Conservation (phyloP, 2,113 vertebrate genomes). For the Hippoglossus stenolepis region DNA sequence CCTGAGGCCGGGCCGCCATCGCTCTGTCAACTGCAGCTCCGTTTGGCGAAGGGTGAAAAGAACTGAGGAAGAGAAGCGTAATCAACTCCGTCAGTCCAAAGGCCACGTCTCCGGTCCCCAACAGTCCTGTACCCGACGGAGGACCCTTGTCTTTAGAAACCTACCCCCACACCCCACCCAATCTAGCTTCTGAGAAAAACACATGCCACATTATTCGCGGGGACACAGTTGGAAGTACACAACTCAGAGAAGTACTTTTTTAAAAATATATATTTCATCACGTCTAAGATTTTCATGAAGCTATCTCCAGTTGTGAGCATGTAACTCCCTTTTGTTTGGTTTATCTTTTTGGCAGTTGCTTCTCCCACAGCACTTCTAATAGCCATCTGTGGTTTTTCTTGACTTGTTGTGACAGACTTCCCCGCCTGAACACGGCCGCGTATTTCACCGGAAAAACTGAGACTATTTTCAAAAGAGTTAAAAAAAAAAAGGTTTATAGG, state of each 20-base stretch:
- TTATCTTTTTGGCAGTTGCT: conserved; percentile 23
- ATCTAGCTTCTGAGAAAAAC: background rate
- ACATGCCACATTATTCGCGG: background rate
- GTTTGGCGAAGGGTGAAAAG: conserved; percentile 62
- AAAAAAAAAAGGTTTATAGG: background rate
- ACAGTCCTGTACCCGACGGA: conserved; percentile 16
- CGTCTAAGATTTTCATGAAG: conserved; percentile 1
- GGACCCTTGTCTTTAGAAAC: conserved; percentile 25
- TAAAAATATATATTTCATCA: background rate
- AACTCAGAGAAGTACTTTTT: background rate
- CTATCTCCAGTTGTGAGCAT: background rate
- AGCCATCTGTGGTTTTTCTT: background rate
- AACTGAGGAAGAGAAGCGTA: conserved; percentile 46
- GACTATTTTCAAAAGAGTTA: background rate
- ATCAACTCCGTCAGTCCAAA: conserved; percentile 58
- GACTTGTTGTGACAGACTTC: conserved; percentile 8
- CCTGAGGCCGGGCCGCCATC: conserved; percentile 47
- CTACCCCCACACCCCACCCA: no score
- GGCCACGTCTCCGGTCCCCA: conserved; percentile 54
- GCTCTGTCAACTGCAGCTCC: conserved; percentile 60
- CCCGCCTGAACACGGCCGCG: background rate
- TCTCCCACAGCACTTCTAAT: background rate
- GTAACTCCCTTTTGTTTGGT: conserved; percentile 1
- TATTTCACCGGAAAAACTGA: background rate
- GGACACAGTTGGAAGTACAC: conserved; percentile 11